Evolutionary conservation across 2,113 vertebrate genomes (phyloP).

Genomic region (Buteo buteo): DNA sequence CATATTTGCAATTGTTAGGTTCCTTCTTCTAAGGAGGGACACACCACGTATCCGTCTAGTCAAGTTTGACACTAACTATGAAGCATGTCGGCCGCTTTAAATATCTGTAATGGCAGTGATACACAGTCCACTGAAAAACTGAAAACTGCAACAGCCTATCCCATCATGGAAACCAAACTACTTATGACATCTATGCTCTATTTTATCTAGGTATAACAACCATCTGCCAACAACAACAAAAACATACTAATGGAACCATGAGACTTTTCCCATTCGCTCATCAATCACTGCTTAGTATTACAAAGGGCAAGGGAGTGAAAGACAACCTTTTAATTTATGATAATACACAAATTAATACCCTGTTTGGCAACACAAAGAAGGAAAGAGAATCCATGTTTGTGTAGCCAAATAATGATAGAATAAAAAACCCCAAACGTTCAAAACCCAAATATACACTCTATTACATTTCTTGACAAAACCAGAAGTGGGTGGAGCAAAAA

Average conservation of each 20-base stretch:
- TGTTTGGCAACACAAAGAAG: slow-evolving; percentile 13
- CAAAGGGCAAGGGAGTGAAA: neutral
- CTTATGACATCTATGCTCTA: neutral
- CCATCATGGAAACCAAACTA: neutral
- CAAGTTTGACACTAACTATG: neutral
- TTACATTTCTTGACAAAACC: neutral
- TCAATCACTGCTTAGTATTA: neutral
- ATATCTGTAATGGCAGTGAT: neutral
- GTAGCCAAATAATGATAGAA: neutral
- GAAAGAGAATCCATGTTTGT: neutral
- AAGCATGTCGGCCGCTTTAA: neutral
- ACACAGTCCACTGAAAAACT: neutral
- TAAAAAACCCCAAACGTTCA: neutral
- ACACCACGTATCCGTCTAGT: neutral
- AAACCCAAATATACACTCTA: neutral
- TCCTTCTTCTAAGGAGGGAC: neutral
- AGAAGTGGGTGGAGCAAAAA: neutral
- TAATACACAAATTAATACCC: neutral
- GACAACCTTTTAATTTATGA: neutral
- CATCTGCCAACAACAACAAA: slow-evolving; percentile 11
- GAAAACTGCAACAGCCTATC: neutral
- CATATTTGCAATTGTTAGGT: neutral
- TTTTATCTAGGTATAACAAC: slow-evolving; percentile 14
- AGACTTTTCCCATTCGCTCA: neutral
- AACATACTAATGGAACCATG: neutral